Evolutionary conservation across 2,797 vertebrate species (phyloP), one percentile per base, ranked within the genome.

Genomic region (Pygocentrus nattereri): DNA sequence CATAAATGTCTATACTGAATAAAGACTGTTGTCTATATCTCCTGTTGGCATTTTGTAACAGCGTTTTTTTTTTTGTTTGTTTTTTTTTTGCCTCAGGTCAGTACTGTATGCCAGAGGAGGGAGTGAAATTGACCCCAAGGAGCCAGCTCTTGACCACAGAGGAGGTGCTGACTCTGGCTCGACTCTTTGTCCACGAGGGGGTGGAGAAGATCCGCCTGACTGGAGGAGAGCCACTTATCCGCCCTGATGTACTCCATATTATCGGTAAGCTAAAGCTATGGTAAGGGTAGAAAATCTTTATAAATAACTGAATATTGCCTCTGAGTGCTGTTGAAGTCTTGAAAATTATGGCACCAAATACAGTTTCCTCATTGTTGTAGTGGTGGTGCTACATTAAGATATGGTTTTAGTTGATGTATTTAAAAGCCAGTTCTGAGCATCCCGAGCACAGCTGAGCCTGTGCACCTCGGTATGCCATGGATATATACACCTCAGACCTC

Each of bases 21-120:
- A 6, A 34, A 3, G 34, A 3, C 34, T 3, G 34, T 34, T 34
- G 34, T 34, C 34, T 34, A 2, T 6, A 34, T 6, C 34, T 6
- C 34, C 34, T 34, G 34, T 3, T 34, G 34, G 34, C 6, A 6
- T 34, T 34, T 34, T 34, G 34, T 6, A 34, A 3, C 34, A 3
- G 34, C 34, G 2, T 8, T 8, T 62, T 30, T 13, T 62, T 71
- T 23, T 52, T n/a, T n/a, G n/a, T n/a, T n/a, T n/a, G n/a, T n/a
- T n/a, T n/a, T n/a, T n/a, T 13, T 62, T 71, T 23, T 52, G 11
- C 21, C 34, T 62, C 88, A 99, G 98, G 98, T 93, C 98, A 96
- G 87, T 99, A 99, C 88, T 99, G 98, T 88, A 99, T 99, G 98
- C 98, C 98, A 0, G 97, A 97, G 87, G 97, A 99, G 76, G 98